Evolutionary conservation across 1,140 invertebrate genomes (phyloP).

Genomic region (Drosophila tristis): DNA sequence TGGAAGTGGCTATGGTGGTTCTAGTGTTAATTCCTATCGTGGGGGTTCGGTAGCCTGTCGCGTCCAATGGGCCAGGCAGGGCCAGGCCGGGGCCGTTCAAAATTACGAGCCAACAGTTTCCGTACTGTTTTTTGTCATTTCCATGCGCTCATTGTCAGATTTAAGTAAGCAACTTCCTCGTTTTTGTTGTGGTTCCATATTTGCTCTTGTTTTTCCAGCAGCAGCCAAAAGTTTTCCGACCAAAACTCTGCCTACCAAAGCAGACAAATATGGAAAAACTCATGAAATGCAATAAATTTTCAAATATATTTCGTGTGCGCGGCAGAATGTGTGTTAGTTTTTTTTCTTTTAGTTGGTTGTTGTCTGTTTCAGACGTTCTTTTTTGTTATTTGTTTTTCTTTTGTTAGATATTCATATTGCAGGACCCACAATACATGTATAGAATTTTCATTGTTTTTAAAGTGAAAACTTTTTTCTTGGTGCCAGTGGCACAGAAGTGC

Average conservation of each 20-base stretch:
- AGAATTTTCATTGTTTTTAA: conserved; percentile 53
- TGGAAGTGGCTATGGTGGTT: too few species aligned
- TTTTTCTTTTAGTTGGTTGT: neutral
- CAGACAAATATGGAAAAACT: conserved; percentile 79
- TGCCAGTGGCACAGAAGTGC: conserved; percentile 46
- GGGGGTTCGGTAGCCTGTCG: conserved; percentile 29
- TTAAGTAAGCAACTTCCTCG: conserved; percentile 76
- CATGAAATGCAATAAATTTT: conserved; percentile 81
- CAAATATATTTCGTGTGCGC: conserved; percentile 74
- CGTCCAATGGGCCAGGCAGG: conserved; percentile 69
- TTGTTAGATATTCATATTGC: conserved; percentile 11
- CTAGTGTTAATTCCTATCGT: neutral
- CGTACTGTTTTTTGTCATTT: conserved; percentile 81
- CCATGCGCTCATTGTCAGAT: conserved; percentile 81
- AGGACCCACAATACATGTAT: neutral
- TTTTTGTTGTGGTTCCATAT: conserved; percentile 29
- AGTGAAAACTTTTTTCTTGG: conserved; percentile 45
- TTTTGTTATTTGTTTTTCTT: conserved; percentile 23
- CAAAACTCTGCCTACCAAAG: conserved; percentile 76
- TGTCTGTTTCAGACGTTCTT: conserved; percentile 22
- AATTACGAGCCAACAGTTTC: conserved; percentile 82
- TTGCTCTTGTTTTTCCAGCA: conserved; percentile 40
- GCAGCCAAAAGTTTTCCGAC: conserved; percentile 70
- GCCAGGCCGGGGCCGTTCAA: conserved; percentile 58
- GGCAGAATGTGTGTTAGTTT: conserved; percentile 12